phyloP scores from a whole-genome alignment of 1,140 invertebrate genomes.

The Magallana angulata region DNA sequence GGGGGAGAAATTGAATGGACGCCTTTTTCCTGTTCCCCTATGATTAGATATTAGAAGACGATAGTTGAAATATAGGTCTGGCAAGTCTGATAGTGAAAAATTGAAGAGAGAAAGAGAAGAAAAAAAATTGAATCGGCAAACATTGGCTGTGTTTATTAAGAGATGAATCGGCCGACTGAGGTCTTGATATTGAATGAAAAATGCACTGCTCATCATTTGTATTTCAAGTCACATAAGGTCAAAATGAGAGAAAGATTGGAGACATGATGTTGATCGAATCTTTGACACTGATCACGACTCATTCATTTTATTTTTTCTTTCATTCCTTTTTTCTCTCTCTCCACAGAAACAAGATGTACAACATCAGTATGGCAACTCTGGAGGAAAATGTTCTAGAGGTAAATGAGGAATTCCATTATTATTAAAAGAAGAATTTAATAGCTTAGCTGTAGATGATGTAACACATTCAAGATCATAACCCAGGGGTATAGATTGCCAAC shows the following conservation, averaged over 20 bases:
- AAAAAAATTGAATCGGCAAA: slow-evolving; percentile 5
- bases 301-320: neutral
- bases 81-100: slow-evolving; percentile 30
- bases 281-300: too few species aligned
- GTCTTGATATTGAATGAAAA: neutral
- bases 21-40: neutral
- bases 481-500: neutral
- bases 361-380: slow-evolving; percentile 54
- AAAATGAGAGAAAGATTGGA: neutral
- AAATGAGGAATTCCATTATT: slow-evolving; percentile 22
- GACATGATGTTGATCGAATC: neutral
- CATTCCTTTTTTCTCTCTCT: neutral
- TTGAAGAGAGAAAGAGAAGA: neutral
- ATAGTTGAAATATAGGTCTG: neutral
- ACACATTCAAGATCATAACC: neutral
- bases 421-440: neutral
- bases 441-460: neutral
- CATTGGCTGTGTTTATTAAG: neutral
- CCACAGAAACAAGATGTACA: slow-evolving; percentile 59
- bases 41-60: slow-evolving; percentile 30
- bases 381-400: slow-evolving; percentile 53
- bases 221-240: neutral
- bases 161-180: neutral
- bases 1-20: neutral
- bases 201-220: neutral